Conservation (phyloP, 2,888 invertebrate genomes). For the Furcula furcula region DNA sequence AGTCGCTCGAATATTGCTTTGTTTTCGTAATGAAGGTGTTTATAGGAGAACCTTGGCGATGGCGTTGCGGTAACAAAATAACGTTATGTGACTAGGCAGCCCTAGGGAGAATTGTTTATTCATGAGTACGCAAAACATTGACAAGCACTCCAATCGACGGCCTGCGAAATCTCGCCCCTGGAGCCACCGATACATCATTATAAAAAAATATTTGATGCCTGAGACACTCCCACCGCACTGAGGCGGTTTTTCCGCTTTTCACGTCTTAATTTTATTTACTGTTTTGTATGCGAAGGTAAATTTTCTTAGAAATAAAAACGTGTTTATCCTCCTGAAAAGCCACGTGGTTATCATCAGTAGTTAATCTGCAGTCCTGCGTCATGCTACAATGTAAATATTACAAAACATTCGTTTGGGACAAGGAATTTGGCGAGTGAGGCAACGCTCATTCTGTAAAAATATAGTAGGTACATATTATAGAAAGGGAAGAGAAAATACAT, state of each 20-base stretch:
- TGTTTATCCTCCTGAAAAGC: too few species aligned
- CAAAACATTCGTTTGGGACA: too few species aligned
- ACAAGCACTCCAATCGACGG: slow-evolving; percentile 41
- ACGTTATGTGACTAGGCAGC: slow-evolving; percentile 29
- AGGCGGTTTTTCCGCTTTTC: not conserved
- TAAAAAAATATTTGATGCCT: slow-evolving; percentile 8
- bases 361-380: too few species aligned
- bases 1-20: not conserved
- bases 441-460: too few species aligned
- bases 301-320: too few species aligned
- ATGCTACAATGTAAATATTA: too few species aligned
- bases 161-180: slow-evolving; percentile 30
- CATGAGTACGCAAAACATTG: slow-evolving; percentile 50
- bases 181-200: slow-evolving; percentile 27
- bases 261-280: too few species aligned
- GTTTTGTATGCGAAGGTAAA: too few species aligned
- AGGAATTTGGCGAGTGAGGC: too few species aligned
- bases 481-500: too few species aligned
- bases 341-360: too few species aligned
- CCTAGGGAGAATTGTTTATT: slow-evolving; percentile 48
- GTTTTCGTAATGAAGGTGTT: slow-evolving; percentile 21
- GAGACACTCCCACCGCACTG: slow-evolving; percentile 6
- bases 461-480: too few species aligned
- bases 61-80: slow-evolving; percentile 27
- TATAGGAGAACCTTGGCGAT: slow-evolving; percentile 20